Conservation (phyloP, 37 sponge, comb jelly and placozoan species). For the Dysidea cf. avara region DNA sequence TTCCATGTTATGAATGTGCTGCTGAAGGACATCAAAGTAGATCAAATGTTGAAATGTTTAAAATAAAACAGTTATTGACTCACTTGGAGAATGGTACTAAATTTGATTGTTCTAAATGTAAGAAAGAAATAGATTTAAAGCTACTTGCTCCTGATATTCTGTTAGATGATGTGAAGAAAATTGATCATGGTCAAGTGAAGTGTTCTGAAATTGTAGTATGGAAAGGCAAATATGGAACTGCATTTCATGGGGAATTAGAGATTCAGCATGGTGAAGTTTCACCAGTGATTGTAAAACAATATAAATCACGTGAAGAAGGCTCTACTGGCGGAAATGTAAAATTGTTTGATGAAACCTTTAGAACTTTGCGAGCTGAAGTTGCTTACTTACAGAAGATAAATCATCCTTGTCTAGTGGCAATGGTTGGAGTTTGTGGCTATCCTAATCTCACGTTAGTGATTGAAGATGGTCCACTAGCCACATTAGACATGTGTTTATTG, state of each 20-base stretch:
- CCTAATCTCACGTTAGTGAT: slow-evolving; percentile 49
- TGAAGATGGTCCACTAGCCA: slow-evolving; percentile 76
- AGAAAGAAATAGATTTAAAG: slow-evolving; percentile 19
- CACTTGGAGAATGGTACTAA: slow-evolving; percentile 24
- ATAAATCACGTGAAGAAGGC: no score
- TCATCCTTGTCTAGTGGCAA: slow-evolving; percentile 78
- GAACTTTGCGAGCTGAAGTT: slow-evolving; percentile 70
- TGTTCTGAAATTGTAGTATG: slow-evolving; percentile 56
- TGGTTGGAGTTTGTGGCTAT: slow-evolving; percentile 66
- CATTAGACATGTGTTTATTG: slow-evolving; percentile 64
- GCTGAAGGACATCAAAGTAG: not conserved
- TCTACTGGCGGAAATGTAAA: no score
- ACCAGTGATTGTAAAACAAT: no score
- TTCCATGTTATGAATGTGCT: slow-evolving; percentile 68
- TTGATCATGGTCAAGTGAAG: slow-evolving; percentile 49
- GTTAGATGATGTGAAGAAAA: slow-evolving; percentile 68
- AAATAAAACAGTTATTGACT: slow-evolving; percentile 30
- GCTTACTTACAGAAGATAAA: slow-evolving; percentile 59
- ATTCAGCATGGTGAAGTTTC: no score
- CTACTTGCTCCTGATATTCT: slow-evolving; percentile 88
- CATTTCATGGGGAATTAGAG: slow-evolving; percentile 55
- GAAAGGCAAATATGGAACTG: slow-evolving; percentile 79
- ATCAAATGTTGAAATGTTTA: no score
- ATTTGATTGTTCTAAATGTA: slow-evolving; percentile 37
- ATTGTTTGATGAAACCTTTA: slow-evolving; percentile 50